phyloP scores from a whole-genome alignment of 2,888 invertebrate species.

The Lasioglossum pauxillum region DNA sequence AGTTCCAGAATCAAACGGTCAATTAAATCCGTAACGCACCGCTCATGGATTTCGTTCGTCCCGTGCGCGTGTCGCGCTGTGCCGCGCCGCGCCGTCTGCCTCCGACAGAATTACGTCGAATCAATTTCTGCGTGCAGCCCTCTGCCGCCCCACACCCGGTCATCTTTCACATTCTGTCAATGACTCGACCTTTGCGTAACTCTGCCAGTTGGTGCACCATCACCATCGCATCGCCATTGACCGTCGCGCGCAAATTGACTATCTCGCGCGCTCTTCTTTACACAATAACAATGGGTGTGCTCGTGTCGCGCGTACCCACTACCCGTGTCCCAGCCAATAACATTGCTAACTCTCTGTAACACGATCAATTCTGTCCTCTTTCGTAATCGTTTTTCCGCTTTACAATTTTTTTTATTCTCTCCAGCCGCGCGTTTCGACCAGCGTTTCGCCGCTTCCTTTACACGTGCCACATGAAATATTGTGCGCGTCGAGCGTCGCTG shows the following conservation, averaged over 20 bases:
- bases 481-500: neutral
- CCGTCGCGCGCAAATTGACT: conserved; percentile 28
- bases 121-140: conserved; percentile 14
- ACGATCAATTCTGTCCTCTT: neutral
- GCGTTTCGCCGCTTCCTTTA: neutral
- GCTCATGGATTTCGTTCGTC: conserved; percentile 17
- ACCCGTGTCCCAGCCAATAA: neutral
- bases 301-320: neutral
- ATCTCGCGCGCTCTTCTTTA: conserved; percentile 7
- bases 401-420: neutral
- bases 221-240: neutral
- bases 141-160: neutral
- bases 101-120: conserved; percentile 18
- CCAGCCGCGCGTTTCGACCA: neutral
- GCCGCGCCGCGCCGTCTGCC: neutral
- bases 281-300: conserved; percentile 8
- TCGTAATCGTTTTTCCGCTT: conserved; percentile 1
- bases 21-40: conserved; percentile 16
- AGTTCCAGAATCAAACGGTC: neutral
- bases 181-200: conserved; percentile 47
- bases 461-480: conserved; percentile 26
- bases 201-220: neutral
- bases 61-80: neutral
- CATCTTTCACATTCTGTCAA: conserved; percentile 15
- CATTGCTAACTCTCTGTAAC: conserved; percentile 4